Base-by-base conservation (phyloP, 2,797 vertebrate genomes). In the Naso thynnoides region DNA sequence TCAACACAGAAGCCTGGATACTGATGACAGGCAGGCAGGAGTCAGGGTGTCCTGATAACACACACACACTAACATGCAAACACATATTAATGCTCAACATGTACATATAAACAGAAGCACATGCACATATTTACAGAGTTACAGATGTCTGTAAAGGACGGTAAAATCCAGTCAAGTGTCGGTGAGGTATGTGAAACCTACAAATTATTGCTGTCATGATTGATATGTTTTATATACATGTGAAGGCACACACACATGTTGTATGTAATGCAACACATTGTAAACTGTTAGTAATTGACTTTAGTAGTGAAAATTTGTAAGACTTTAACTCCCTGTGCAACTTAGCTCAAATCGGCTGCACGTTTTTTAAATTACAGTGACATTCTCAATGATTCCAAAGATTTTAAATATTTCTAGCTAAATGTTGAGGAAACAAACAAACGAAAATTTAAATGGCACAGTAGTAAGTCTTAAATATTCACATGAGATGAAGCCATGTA, bases 1-100 rank as follows among this genome's bases (percentile, higher is more conserved):
- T 92, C 93, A 92, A 95, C 93, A 93, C 84, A 78, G 90, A 89
- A 94, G 89, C 91, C 90, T 85, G 86, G 90, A 91, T 79, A 92
- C 91, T 91, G 86, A 89, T 76, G 89, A 89, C 82, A 86, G 82
- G 87, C 74, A 77, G 86, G 82, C 83, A 70, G 81, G 86, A 89
- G 86, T 81, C 82, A 80, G 86, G 83, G 48, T 81, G 79, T 80
- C 68, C 82, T 86, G 88, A 92, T 91, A 91, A 91, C 80, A 83
- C 78, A 79, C 70, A 80, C 64, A 71, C 76, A 69, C 41, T 66
- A 58, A 75, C 74, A 78, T 73, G 73, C 60, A 62, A 16, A 70
- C 48, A 59, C 65, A 65, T 65, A 76, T 55, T 64, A 68, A 80
- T 77, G 61, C 64, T 71, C 21, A 4, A 66, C 54, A 70, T 42